phyloP scores from a whole-genome alignment of 2,113 vertebrate species.

The Laticauda colubrina region DNA sequence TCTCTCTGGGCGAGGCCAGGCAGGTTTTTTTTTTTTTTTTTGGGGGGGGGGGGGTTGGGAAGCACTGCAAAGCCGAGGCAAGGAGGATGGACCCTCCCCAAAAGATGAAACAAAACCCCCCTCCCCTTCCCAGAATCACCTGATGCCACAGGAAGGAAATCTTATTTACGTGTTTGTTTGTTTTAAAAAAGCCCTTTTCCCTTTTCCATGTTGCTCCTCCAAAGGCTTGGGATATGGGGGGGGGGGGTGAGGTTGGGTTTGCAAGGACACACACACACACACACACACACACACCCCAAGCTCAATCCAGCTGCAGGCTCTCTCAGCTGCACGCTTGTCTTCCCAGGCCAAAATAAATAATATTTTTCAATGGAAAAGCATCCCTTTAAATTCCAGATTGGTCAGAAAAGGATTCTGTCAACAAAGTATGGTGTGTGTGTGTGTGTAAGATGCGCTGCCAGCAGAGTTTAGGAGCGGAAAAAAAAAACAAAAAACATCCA shows the following conservation, averaged over 20 bases:
- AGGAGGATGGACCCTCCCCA: background rate
- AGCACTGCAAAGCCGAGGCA: background rate
- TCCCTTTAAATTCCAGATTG: background rate
- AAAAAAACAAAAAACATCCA: no score
- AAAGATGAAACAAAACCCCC: background rate
- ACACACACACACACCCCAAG: no score
- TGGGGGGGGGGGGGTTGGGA: no score
- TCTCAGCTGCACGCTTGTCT: background rate
- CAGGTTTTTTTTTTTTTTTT: no score
- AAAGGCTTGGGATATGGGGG: background rate
- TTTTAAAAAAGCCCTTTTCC: background rate
- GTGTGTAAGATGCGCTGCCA: background rate
- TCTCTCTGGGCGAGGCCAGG: background rate
- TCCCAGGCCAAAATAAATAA: background rate
- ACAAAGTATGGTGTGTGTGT: background rate
- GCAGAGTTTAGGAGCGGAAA: background rate
- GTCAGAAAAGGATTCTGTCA: background rate
- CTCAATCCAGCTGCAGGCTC: background rate
- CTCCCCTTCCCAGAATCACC: fast-evolving
- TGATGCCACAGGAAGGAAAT: background rate
- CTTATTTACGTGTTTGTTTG: background rate
- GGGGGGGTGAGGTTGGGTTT: no score
- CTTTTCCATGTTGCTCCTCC: background rate
- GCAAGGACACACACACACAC: no score
- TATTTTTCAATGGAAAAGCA: background rate